Evolutionary conservation across 2,113 vertebrate genomes (phyloP).

Genomic region (Paraplagusia blochii): DNA sequence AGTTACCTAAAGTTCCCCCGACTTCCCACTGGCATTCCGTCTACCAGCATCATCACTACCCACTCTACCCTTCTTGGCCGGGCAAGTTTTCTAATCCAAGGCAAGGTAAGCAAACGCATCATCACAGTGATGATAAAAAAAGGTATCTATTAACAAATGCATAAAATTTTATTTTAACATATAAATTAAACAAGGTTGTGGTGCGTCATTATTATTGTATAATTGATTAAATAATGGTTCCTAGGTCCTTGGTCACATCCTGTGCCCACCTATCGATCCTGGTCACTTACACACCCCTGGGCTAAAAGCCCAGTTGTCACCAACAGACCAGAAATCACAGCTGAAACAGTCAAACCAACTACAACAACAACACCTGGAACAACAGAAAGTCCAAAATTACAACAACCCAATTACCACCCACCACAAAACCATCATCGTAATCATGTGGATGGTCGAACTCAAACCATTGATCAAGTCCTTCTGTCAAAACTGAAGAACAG

Average conservation of each 20-base stretch:
- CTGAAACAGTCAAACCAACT: slow-evolving; percentile 68
- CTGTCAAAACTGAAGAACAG: slow-evolving; percentile 71
- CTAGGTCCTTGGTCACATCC: slow-evolving; percentile 41
- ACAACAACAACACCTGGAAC: slow-evolving; percentile 19
- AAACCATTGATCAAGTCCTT: slow-evolving; percentile 66
- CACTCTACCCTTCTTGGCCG: slow-evolving; percentile 47
- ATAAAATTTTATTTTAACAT: too few relatives aligned
- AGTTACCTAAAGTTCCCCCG: slow-evolving; percentile 42
- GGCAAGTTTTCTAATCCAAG: slow-evolving; percentile 41
- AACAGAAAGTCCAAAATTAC: slow-evolving; percentile 11
- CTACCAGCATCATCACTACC: slow-evolving; percentile 37
- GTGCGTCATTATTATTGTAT: neutral
- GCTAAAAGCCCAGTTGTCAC: slow-evolving; percentile 54
- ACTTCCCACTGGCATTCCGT: slow-evolving; percentile 54
- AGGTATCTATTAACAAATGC: too few relatives aligned
- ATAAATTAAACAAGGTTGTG: too few relatives aligned
- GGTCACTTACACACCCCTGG: slow-evolving; percentile 52
- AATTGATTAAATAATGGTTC: slow-evolving; percentile 6
- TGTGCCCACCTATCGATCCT: slow-evolving; percentile 48
- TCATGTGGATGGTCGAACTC: slow-evolving; percentile 37
- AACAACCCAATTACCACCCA: neutral
- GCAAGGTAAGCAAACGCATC: slow-evolving; percentile 45
- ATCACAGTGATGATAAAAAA: too few relatives aligned
- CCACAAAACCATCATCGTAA: slow-evolving; percentile 29
- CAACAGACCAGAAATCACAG: slow-evolving; percentile 74